Evolutionary conservation across 2,113 vertebrate genomes (phyloP), one percentile per base, ranked within the genome.

Genomic region (Aplodontia rufa): DNA sequence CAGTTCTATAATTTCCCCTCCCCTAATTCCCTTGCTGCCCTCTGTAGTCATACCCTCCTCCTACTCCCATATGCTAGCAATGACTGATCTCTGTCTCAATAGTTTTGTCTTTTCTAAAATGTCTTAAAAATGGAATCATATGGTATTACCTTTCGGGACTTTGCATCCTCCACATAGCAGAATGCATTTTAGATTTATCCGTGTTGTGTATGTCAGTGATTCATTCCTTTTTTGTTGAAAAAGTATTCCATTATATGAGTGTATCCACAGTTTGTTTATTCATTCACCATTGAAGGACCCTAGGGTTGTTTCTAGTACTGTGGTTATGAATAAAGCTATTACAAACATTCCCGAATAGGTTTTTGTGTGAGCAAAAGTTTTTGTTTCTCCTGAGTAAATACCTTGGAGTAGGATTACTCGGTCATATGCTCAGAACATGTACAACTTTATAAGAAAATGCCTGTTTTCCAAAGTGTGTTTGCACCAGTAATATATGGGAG

Each of bases 321-420:
- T 32, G 26, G 45, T 92, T 88, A 35, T 90, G 32, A 92, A 66
- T 87, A 72, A 93, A 84, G 75, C 17, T 40, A 37, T 88, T 83
- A 58, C 37, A 85, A 78, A 86, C 55, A 89, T 89, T 89, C 86
- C 37, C 37, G 11, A 86, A 28, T 35, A 91, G 10, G 17, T 66
- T 94, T 91, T 75, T 76, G 0, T 92, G 55, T 94, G 40, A 86
- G 64, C 28, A 75, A 14, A 75, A 64, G 37, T 68, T 91, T 96
- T 87, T 94, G 14, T 89, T 96, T 89, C 60, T 96, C 37, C 93
- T 82, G 49, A 49, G n/a, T 66, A 81, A 90, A 80, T 60, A 69
- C 17, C 47, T 87, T 42, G 68, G n/a, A 88, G 47, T 90, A n/a
- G 19, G 6, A 82, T 42, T 90, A 8, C 37, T 85, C 45, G 45